A percentile compares a stretch with the other conserved stretches of the same genome.
Evolutionary conservation across 2,797 vertebrate genomes (phyloP).

Genomic region (Margarornis squamiger): DNA sequence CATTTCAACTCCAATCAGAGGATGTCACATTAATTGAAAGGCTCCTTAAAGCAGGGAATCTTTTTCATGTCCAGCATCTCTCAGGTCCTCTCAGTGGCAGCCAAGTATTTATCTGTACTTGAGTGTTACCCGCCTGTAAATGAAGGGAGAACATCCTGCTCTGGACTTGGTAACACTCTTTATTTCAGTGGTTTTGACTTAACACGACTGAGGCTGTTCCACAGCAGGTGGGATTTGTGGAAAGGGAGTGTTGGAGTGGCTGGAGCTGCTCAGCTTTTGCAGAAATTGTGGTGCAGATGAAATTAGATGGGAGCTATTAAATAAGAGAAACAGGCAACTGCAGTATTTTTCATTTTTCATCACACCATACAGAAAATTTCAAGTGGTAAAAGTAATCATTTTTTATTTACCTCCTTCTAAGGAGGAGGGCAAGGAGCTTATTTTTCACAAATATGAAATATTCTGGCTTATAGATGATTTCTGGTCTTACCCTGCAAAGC

Average conservation of each 20-base stretch:
- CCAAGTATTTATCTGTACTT: neutral
- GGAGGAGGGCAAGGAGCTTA: neutral
- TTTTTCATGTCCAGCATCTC: neutral
- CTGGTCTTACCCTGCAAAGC: neutral
- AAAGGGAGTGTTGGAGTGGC: neutral
- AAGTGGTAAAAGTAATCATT: neutral
- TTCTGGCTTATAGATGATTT: neutral
- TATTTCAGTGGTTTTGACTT: neutral
- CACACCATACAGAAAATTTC: neutral
- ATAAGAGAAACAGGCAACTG: neutral
- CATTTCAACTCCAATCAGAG: neutral
- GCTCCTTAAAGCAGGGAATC: neutral
- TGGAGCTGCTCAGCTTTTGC: neutral
- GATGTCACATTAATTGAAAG: neutral
- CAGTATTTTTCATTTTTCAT: neutral
- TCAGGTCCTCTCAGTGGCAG: rapidly evolving
- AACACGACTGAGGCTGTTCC: rapidly evolving
- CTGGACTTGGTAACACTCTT: neutral
- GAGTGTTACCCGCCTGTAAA: neutral
- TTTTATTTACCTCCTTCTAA: neutral
- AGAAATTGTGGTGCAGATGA: neutral
- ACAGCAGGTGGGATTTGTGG: neutral
- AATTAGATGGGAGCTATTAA: neutral
- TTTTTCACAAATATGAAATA: neutral
- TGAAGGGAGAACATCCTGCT: neutral